Conservation (phyloP, 2,113 vertebrate species). For the Arothron firmamentum region DNA sequence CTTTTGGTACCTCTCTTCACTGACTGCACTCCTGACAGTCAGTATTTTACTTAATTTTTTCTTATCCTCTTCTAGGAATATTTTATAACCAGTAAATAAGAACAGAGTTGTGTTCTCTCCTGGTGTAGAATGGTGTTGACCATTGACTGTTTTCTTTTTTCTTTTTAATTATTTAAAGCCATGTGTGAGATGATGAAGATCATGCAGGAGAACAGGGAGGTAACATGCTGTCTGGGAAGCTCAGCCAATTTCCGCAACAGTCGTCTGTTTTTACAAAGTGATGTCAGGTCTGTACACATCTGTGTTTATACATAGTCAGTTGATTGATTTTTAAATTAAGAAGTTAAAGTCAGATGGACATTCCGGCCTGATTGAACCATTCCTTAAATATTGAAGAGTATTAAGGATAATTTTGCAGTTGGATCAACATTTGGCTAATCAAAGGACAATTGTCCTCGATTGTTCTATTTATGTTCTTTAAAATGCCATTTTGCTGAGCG, state of each 20-base stretch:
- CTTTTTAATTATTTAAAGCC: slow-evolving; percentile 67
- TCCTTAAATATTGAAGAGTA: too few species aligned
- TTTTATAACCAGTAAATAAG: background rate
- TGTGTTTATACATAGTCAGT: background rate
- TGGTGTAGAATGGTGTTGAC: background rate
- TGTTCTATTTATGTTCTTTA: too few species aligned
- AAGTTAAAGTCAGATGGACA: too few species aligned
- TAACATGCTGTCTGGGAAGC: slow-evolving; percentile 95
- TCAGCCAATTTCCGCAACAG: slow-evolving; percentile 93
- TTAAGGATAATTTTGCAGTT: too few species aligned
- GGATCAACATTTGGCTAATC: too few species aligned
- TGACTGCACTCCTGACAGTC: slow-evolving; percentile 96
- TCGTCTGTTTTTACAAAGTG: slow-evolving; percentile 92
- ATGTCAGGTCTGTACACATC: slow-evolving; percentile 81
- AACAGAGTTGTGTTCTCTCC: too few species aligned
- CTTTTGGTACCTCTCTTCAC: slow-evolving; percentile 97
- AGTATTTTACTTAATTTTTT: slow-evolving; percentile 46
- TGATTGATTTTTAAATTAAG: background rate
- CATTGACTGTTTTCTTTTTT: background rate
- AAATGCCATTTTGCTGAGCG: too few species aligned
- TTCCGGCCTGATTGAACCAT: too few species aligned
- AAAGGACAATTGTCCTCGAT: too few species aligned
- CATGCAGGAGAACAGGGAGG: slow-evolving; percentile 97
- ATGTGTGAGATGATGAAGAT: slow-evolving; percentile 99
- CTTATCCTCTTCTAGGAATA: background rate